A percentile compares a stretch with the other conserved stretches of the same genome.
These are phyloP conservation scores for Huso huso DNA, from an alignment of 2,797 vertebrate genomes.

Conservation along the genomic window DNA sequence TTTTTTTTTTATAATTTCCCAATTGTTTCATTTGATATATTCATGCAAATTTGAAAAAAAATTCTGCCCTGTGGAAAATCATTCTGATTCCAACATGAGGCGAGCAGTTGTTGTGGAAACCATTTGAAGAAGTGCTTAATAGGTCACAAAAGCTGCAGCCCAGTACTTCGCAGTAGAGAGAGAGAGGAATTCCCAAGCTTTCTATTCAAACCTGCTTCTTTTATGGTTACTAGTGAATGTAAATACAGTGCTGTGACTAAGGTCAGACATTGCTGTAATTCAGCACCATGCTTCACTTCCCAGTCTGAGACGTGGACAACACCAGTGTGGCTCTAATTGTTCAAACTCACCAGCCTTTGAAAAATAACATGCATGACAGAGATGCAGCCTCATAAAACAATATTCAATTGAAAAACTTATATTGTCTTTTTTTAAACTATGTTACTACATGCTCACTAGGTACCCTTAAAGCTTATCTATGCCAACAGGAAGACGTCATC, in stretches of 20 bases:
- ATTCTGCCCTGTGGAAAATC: no score
- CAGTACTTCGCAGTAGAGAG: conserved; percentile 15
- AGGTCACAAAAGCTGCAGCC: conserved; percentile 28
- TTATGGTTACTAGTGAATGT: conserved; percentile 31
- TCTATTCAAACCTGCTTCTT: conserved; percentile 40
- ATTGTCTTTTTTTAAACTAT: no score
- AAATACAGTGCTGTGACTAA: conserved; percentile 33
- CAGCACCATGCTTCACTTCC: conserved; percentile 34
- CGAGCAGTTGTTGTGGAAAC: conserved; percentile 40
- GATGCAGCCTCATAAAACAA: no score
- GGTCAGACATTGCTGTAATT: conserved; percentile 40
- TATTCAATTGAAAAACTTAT: no score
- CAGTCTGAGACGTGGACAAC: conserved; percentile 27
- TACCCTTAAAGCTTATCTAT: no score
- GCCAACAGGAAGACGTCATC: no score
- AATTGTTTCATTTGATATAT: no score
- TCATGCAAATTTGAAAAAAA: no score
- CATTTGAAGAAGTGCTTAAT: conserved; percentile 23
- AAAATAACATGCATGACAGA: neutral
- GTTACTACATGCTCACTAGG: no score
- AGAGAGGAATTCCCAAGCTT: conserved; percentile 40
- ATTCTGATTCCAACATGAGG: conserved; percentile 28
- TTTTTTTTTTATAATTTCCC: no score
- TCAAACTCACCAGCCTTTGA: conserved; percentile 1
- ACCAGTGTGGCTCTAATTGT: conserved; percentile 20